These are phyloP conservation scores for Congeria kusceri DNA, from an alignment of 2,888 invertebrate species.

Conservation along the genomic window DNA sequence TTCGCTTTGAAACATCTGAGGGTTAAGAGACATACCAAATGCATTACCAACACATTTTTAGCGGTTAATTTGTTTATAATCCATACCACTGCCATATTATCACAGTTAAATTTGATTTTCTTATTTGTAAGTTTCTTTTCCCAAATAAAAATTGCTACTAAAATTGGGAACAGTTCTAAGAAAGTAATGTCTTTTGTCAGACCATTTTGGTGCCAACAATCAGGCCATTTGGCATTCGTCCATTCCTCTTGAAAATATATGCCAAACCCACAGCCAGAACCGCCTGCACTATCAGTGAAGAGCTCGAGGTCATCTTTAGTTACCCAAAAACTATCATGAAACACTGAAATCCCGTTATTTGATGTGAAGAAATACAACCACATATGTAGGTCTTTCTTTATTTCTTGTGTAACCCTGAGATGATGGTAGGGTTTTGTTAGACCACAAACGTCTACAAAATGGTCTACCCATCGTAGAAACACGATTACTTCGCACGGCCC, in stretches of 20 bases:
- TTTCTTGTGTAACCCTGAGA: slow-evolving; percentile 15
- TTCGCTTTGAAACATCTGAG: slow-evolving; percentile 9
- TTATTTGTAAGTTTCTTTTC: slow-evolving; percentile 6
- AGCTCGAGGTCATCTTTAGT: no score
- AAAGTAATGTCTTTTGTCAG: no score
- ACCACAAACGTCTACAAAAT: slow-evolving; percentile 36
- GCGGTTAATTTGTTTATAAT: slow-evolving; percentile 18
- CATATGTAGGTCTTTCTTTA: slow-evolving; percentile 26
- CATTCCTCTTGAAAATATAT: no score
- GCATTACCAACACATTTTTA: slow-evolving; percentile 2
- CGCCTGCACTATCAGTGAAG: no score
- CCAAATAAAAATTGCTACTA: slow-evolving; percentile 20
- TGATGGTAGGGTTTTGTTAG: slow-evolving; percentile 37
- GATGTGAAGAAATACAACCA: slow-evolving; percentile 37
- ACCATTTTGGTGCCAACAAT: no score
- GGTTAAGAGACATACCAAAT: background rate
- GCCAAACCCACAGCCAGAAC: no score
- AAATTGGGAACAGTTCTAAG: slow-evolving; percentile 23
- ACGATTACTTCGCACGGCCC: slow-evolving; percentile 3
- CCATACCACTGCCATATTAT: slow-evolving; percentile 20
- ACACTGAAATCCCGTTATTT: no score
- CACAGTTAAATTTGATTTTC: slow-evolving; percentile 26
- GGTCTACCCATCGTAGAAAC: slow-evolving; percentile 29
- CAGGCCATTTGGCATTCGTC: no score
- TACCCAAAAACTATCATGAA: no score